phyloP scores from a whole-genome alignment of 2,113 vertebrate genomes.

The Pao palembangensis region DNA sequence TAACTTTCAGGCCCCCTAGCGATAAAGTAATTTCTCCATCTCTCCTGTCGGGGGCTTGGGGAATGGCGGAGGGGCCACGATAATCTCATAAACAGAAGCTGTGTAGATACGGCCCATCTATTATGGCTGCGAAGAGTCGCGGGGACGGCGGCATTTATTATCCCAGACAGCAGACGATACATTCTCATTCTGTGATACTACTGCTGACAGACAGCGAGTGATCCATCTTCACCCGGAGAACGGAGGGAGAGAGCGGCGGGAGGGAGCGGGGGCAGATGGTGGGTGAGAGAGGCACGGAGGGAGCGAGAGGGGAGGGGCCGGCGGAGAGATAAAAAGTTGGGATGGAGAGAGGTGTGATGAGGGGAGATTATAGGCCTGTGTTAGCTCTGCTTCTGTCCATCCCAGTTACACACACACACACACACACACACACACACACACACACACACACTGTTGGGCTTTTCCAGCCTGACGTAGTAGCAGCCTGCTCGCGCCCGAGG shows the following conservation, averaged over 20 bases:
- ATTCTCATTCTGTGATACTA: conserved; percentile 75
- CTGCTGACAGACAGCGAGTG: conserved; percentile 70
- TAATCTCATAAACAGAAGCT: conserved; percentile 75
- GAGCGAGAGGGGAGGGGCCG: background rate
- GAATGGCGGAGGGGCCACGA: conserved; percentile 57
- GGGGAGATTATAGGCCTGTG: background rate
- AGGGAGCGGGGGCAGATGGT: conserved; percentile 39
- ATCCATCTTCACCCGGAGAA: conserved; percentile 67
- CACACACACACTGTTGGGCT: conserved; percentile 1
- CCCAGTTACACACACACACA: too few relatives aligned
- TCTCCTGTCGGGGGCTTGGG: conserved; percentile 63
- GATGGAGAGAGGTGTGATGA: background rate
- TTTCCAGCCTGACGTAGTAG: conserved; percentile 33
- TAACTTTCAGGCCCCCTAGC: conserved; percentile 67
- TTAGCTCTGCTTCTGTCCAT: conserved; percentile 14
- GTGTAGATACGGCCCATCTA: conserved; percentile 72
- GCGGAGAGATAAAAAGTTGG: background rate
- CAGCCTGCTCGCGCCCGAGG: conserved; percentile 34
- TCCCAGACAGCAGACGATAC: conserved; percentile 73
- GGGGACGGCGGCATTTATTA: conserved; percentile 73
- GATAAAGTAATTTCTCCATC: conserved; percentile 74
- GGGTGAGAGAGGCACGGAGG: background rate
- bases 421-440: conserved; percentile 2
- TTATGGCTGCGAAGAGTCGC: conserved; percentile 70
- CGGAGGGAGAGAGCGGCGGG: conserved; percentile 51